Evolutionary conservation across 2,113 vertebrate genomes (phyloP).

Genomic region (Potamarius usumacintae): DNA sequence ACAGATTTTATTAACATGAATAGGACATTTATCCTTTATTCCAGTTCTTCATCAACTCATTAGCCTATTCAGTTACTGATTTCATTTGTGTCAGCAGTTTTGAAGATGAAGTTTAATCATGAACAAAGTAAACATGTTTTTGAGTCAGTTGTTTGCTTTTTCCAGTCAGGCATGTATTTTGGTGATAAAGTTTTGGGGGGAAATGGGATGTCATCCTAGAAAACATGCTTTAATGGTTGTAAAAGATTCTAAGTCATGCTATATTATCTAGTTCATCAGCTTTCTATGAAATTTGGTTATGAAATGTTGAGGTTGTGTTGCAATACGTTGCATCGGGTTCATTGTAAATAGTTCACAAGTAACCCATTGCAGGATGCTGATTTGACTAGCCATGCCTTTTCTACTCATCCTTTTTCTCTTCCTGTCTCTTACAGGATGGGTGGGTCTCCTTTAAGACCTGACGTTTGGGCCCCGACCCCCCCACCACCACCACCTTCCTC

Average conservation of each 20-base stretch:
- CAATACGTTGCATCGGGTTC: not conserved
- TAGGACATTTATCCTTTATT: not conserved
- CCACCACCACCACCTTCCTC: slow-evolving; percentile 40
- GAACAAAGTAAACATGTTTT: not conserved
- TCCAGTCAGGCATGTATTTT: not conserved
- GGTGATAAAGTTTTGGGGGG: not conserved
- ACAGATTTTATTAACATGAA: not conserved
- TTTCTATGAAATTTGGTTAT: not conserved
- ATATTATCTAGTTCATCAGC: not conserved
- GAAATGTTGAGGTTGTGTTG: not conserved
- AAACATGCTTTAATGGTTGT: not conserved
- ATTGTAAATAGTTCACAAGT: not conserved
- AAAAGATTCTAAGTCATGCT: not conserved
- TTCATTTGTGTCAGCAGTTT: not conserved
- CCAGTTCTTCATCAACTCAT: not conserved
- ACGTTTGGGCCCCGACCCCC: slow-evolving; percentile 40
- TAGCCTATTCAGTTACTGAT: not conserved
- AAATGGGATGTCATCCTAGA: not conserved
- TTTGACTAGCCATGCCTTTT: not conserved
- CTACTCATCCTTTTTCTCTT: slow-evolving; percentile 17
- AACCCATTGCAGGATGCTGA: not conserved
- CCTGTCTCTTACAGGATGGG: slow-evolving; percentile 38
- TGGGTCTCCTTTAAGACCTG: slow-evolving; percentile 60
- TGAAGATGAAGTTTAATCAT: not conserved
- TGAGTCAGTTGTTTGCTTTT: slow-evolving; percentile 1